phyloP scores from a whole-genome alignment of 2,797 vertebrate genomes.

The Notoglanidium macrostoma region DNA sequence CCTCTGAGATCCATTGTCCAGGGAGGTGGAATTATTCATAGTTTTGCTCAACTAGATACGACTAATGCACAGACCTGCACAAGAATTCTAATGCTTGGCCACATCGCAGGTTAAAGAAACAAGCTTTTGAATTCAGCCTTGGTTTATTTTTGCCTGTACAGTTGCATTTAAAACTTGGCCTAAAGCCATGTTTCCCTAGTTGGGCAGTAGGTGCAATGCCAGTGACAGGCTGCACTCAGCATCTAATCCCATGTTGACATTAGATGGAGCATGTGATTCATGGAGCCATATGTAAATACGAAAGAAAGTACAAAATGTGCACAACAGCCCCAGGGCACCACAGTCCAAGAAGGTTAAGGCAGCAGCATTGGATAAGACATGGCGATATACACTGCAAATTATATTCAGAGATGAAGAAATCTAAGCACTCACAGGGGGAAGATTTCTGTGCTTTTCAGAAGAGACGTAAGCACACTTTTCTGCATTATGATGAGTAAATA shows the following conservation, averaged over 20 bases:
- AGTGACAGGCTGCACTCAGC: constrained; percentile 16
- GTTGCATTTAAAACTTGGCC: constrained; percentile 14
- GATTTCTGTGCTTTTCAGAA: not conserved
- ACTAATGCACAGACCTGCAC: constrained; percentile 6
- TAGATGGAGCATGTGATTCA: constrained; percentile 40
- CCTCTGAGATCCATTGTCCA: constrained; percentile 11
- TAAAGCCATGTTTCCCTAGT: constrained; percentile 32
- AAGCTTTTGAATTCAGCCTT: constrained; percentile 11
- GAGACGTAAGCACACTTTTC: not conserved
- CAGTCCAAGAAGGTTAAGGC: constrained; percentile 40
- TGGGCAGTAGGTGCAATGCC: constrained; percentile 3
- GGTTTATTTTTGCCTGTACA: not conserved
- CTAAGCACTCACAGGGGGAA: not conserved
- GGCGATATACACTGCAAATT: constrained; percentile 1
- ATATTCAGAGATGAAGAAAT: constrained; percentile 7
- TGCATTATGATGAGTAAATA: not conserved
- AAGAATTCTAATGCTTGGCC: constrained; percentile 10
- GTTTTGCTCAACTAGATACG: constrained; percentile 1
- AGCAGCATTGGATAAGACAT: constrained; percentile 5
- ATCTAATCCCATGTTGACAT: constrained; percentile 33
- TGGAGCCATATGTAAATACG: constrained; percentile 42
- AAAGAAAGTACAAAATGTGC: constrained; percentile 37
- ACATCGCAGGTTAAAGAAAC: not conserved
- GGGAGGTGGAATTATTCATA: constrained; percentile 24
- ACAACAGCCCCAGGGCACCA: constrained; percentile 25